Evolutionary conservation across 1,140 invertebrate genomes (phyloP).

Genomic region (Lordiphosa mommai): DNA sequence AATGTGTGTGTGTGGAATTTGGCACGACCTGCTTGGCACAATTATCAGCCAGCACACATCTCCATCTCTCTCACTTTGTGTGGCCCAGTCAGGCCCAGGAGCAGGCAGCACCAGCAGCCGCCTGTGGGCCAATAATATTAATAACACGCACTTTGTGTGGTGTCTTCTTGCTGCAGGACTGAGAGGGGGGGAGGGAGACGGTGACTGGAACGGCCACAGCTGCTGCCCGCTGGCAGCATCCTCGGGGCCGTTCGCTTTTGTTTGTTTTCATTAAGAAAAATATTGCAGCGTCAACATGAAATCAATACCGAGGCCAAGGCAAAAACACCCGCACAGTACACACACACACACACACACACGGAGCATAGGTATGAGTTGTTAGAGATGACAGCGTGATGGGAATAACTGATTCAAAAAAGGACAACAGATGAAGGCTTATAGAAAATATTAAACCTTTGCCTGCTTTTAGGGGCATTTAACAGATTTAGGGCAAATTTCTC

Average conservation of each 20-base stretch:
- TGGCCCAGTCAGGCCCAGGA: slow-evolving; percentile 24
- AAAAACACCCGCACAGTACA: slow-evolving; percentile 54
- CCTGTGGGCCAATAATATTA: slow-evolving; percentile 74
- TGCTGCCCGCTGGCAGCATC: slow-evolving; percentile 37
- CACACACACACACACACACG: not conserved
- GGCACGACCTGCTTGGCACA: slow-evolving; percentile 67
- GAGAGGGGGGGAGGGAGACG: not conserved
- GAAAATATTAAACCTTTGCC: too few relatives aligned
- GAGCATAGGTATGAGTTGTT: slow-evolving; percentile 7
- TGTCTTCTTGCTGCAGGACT: slow-evolving; percentile 22
- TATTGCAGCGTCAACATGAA: slow-evolving; percentile 78
- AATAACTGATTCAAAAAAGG: not conserved
- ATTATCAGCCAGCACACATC: slow-evolving; percentile 69
- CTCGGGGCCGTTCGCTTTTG: slow-evolving; percentile 41
- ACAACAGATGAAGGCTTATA: too few relatives aligned
- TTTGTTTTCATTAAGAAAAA: slow-evolving; percentile 77
- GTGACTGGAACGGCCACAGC: slow-evolving; percentile 22
- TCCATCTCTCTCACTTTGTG: slow-evolving; percentile 41
- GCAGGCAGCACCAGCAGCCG: slow-evolving; percentile 28
- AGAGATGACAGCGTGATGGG: slow-evolving; percentile 16
- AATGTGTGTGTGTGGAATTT: slow-evolving; percentile 54
- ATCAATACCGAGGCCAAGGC: slow-evolving; percentile 74
- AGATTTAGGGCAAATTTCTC: too few relatives aligned
- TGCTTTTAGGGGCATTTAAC: too few relatives aligned
- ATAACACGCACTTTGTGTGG: slow-evolving; percentile 72